Evolutionary conservation across 2,888 invertebrate species (phyloP).

Genomic region (Panorpa germanica): DNA sequence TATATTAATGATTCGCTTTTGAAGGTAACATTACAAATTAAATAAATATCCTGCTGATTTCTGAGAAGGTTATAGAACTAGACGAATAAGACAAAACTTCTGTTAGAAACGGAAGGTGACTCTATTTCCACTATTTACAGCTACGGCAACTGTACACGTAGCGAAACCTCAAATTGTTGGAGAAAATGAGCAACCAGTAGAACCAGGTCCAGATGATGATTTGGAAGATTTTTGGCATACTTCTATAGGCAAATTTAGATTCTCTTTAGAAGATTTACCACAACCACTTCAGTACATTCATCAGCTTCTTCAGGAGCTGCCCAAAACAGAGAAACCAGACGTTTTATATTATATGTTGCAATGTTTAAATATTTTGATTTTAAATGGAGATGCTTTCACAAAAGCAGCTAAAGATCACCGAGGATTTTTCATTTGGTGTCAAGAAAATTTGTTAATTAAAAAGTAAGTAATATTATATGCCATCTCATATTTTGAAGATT

Average conservation of each 20-base stretch:
- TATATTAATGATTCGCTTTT: too few species aligned
- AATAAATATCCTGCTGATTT: too few species aligned
- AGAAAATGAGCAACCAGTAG: constrained; percentile 51
- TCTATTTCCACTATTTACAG: constrained; percentile 18
- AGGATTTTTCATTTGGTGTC: constrained; percentile 89
- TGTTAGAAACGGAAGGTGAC: too few species aligned
- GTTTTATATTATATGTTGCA: constrained; percentile 84
- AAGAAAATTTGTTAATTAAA: constrained; percentile 85
- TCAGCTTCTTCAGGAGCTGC: constrained; percentile 67
- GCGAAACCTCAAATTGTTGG: constrained; percentile 59
- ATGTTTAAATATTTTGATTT: constrained; percentile 73
- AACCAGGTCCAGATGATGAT: constrained; percentile 51
- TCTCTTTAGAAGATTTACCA: constrained; percentile 74
- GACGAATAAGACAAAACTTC: too few species aligned
- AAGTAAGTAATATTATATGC: constrained; percentile 37
- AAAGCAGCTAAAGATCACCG: constrained; percentile 75
- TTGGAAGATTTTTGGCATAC: constrained; percentile 84
- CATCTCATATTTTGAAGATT: too few species aligned
- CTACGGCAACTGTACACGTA: constrained; percentile 50
- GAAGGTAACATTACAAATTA: too few species aligned
- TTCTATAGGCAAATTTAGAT: constrained; percentile 81
- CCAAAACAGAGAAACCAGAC: constrained; percentile 71
- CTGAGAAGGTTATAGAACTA: too few species aligned
- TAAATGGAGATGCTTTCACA: constrained; percentile 85
- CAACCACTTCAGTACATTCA: constrained; percentile 87